Evolutionary conservation across 2,797 vertebrate species (phyloP), one percentile per base, ranked within the genome.

Genomic region (Podarcis lilfordi): DNA sequence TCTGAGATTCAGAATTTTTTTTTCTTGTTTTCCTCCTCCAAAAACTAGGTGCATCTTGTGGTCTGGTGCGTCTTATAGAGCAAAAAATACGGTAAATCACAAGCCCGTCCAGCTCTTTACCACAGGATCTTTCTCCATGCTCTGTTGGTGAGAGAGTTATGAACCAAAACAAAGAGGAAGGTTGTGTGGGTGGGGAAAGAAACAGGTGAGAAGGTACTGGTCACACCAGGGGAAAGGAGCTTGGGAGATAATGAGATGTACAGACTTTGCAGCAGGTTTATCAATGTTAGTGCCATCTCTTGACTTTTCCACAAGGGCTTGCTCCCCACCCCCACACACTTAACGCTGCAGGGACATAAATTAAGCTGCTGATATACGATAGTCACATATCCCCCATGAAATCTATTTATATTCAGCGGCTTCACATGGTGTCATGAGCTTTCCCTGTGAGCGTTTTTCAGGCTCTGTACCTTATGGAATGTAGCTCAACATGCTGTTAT

Each of bases 341-440:
- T 66, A 85, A 80, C 9, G 27, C 25, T 17, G 27, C 32, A 55
- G 13, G 83, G 37, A 85, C 72, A 85, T 76, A 80, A 85, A 89
- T 85, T 75, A 75, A 76, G 6, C 69, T 85, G 82, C 43, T 8
- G 3, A 3, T 78, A 32, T 45, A 66, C 68, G 55, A 32, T 85
- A 21, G 11, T 85, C 59, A 72, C 15, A 74, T 15, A 85, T 35
- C 40, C 25, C 59, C 43, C 55, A 40, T 50, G 19, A 66, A 75
- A 55, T 81, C 76, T 89, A 76, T 89, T 89, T 85, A 85, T 85
- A 74, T 74, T 75, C 77, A 64, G 11, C 59, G 19, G 25, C 61
- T 89, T 85, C 64, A 45, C 69, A 55, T 80, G n/a, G 69, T 66
- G 83, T 72, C 76, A 64, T 50, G 69, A 85, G 69, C 55, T 80